Evolutionary conservation across 2,888 invertebrate species (phyloP), one percentile per base, ranked within the genome.

Genomic region (Tachystola acroxantha): DNA sequence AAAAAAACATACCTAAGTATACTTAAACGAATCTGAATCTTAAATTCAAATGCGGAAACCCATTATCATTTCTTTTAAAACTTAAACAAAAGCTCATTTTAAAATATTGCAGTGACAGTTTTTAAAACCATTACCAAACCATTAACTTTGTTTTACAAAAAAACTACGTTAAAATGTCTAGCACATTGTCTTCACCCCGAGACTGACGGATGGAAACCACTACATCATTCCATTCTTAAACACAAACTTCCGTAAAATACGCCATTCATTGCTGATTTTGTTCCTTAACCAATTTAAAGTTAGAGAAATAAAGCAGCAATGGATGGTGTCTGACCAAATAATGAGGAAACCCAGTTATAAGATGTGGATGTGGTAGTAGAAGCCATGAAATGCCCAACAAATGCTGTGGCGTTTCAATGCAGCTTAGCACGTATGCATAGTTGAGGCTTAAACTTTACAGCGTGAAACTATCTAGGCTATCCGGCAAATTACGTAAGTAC

Each of bases 401-500:
- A 53, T 45, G 45, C 43, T 31, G 27, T 31, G 38, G 32, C 24
- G 30, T 43, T 46, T 44, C 40, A 32, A 27, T 28, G 32, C 40
- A 53, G 47, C 44, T 53, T 48, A 54, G 39, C 53, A 53, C 56
- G 49, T 54, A 51, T 54, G 51, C 52, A 52, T 48, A 43, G 46
- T 43, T 47, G 46, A 49, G 44, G 49, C 39, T 58, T 52, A 52
- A 59, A 57, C 42, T 57, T 48, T 39, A 44, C 39, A 43, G 40
- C 40, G 42, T 34, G 50, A 50, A 59, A 56, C 46, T 56, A 57
- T 64, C 56, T 54, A 43, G 48, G 48, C 41, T 48, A 43, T 53
- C 56, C 51, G 50, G 54, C 46, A 53, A 59, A 60, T 64, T 63
- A 64, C 59, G 50, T 58, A 53, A 55, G 51, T 52, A 42, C 41